Evolutionary conservation across 2,113 vertebrate genomes (phyloP), one percentile per base, ranked within the genome.

Genomic region (Orthochromis indermauri): DNA sequence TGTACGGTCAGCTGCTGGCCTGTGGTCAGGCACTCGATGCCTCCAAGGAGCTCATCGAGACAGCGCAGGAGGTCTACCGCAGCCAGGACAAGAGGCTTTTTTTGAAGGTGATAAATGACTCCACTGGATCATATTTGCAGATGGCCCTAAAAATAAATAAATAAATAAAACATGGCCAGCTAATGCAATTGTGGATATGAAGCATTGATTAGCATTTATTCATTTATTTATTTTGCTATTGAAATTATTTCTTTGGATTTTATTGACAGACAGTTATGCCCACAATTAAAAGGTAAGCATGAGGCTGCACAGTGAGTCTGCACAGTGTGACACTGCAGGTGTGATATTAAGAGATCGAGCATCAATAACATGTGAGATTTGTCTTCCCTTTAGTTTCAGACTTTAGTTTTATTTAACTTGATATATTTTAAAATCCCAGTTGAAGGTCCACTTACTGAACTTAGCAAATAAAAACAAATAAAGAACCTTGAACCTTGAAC

Each of bases 31-130:
- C 95, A 5, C 96, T 99, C 2, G 97, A 98, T 5, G 91, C 95
- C 24, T 97, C 97, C 81, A 99, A 98, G 88, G 97, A 98, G 31
- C 96, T 99, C 71, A 98, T 98, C 82, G 98, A 99, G 83, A 73
- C 88, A 1, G 97, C 97, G 1, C 97, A 98, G 89, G 95, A 97
- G 84, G 91, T 98, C 19, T 96, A 96, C 89, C 97, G 97, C 10
- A 92, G 93, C 88, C 95, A 95, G 8, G 96, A 99, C 95, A 97
- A 97, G 93, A 95, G 95, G 12, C 89, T 94, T 8, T 98, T 98
- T 94, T 95, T 99, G 37, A 97, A 98, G 98, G 99, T 99, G 93
- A 81, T 24, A n/a, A 51, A 57, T 55, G 9, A 11, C 6, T 47
- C 8, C 53, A 49, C 19, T 66, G 11, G 40, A 24, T 68, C 53